These are phyloP conservation scores for Epinephelus malabaricus DNA, from an alignment of 2,797 vertebrate species.

Conservation along the genomic window DNA sequence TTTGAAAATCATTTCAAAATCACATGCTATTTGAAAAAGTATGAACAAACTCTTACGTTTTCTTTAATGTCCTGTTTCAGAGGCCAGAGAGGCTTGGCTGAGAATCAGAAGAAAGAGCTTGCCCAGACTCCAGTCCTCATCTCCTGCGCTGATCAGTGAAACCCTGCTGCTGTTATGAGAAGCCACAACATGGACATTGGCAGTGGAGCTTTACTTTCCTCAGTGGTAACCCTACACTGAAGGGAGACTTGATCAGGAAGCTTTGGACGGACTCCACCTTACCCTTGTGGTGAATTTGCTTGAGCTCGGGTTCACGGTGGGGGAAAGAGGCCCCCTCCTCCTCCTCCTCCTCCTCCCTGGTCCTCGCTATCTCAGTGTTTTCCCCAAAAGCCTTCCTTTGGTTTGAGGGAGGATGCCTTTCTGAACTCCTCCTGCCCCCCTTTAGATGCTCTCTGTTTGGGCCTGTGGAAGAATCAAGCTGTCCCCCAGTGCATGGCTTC, in stretches of 20 bases:
- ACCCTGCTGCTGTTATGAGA: slow-evolving; percentile 62
- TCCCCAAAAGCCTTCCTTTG: slow-evolving; percentile 70
- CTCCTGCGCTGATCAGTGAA: slow-evolving; percentile 99
- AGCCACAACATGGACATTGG: slow-evolving; percentile 73
- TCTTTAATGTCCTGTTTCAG: slow-evolving; percentile 83
- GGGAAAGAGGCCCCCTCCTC: slow-evolving; percentile 49
- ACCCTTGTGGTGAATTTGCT: slow-evolving; percentile 66
- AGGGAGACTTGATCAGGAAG: slow-evolving; percentile 80
- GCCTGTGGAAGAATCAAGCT: slow-evolving; percentile 84
- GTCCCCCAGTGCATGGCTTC: slow-evolving; percentile 86
- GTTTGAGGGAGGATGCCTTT: slow-evolving; percentile 75
- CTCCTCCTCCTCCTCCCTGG: slow-evolving; percentile 46
- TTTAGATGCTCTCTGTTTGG: slow-evolving; percentile 79
- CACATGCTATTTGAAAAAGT: background rate
- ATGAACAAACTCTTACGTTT: slow-evolving; percentile 11
- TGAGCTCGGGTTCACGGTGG: slow-evolving; percentile 63
- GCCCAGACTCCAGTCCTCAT: slow-evolving; percentile 96
- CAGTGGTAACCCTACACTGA: slow-evolving; percentile 88
- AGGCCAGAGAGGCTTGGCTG: slow-evolving; percentile 91
- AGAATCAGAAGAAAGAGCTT: slow-evolving; percentile 96
- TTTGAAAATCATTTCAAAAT: too few relatives aligned
- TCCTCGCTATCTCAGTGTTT: slow-evolving; percentile 76
- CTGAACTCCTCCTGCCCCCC: slow-evolving; percentile 52
- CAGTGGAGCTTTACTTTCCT: slow-evolving; percentile 89
- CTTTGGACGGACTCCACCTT: slow-evolving; percentile 64